Conservation (phyloP, 92 coral and sea anemone species). For the Epizoanthus illoricatus region DNA sequence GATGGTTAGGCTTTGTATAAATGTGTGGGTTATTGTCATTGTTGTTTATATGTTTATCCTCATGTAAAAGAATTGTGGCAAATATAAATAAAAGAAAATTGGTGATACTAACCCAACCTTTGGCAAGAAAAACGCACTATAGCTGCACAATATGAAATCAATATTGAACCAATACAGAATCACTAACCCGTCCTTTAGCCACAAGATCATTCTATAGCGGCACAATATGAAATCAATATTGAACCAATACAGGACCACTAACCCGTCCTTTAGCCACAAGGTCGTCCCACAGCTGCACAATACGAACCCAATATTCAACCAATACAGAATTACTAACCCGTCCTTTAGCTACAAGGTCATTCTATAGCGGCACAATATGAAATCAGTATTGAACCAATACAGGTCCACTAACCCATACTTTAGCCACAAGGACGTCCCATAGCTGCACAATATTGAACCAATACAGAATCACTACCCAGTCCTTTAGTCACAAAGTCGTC, state of each 20-base stretch:
- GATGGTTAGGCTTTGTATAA: too few relatives aligned
- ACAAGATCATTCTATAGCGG: constrained; percentile 74
- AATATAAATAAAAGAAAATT: too few relatives aligned
- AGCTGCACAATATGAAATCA: neutral
- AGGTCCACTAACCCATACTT: constrained; percentile 47
- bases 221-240: neutral
- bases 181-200: constrained; percentile 55
- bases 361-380: constrained; percentile 33
- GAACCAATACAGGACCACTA: neutral
- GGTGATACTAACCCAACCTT: constrained; percentile 44
- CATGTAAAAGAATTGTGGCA: too few relatives aligned
- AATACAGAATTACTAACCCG: neutral
- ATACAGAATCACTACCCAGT: neutral
- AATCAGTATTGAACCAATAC: neutral
- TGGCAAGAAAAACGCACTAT: constrained; percentile 81
- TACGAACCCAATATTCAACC: neutral
- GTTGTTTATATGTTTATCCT: too few relatives aligned
- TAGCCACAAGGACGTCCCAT: neutral
- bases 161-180: neutral
- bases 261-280: constrained; percentile 37
- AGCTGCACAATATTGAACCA: neutral
- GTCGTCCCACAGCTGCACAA: neutral
- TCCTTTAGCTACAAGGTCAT: constrained; percentile 83
- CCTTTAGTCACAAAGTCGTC: constrained; percentile 89
- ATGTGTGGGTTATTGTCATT: too few relatives aligned